A percentile compares a stretch with the other conserved stretches of the same genome.
Conservation (phyloP, 2,113 vertebrate genomes). For the Chroicocephalus ridibundus region DNA sequence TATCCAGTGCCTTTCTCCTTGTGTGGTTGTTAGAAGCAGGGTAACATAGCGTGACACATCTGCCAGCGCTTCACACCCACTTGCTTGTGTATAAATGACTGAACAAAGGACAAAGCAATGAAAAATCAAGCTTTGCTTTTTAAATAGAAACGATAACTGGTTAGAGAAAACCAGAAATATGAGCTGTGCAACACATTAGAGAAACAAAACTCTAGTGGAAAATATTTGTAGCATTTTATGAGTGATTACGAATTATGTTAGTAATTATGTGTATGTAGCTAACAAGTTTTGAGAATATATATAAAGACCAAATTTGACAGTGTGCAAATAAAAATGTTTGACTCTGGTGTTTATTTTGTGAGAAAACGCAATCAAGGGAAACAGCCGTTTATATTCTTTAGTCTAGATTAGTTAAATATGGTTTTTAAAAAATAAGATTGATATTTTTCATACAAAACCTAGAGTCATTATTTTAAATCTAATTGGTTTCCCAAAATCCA, state of each 20-base stretch:
- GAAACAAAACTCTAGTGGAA: not conserved
- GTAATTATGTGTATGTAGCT: not conserved
- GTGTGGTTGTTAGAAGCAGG: not conserved
- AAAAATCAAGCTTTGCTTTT: conserved; percentile 2
- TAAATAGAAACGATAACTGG: not conserved
- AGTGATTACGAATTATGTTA: not conserved
- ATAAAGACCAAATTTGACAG: not conserved
- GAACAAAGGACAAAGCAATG: conserved; percentile 20
- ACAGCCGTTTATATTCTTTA: not conserved
- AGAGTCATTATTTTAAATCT: not conserved
- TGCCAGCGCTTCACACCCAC: conserved; percentile 39
- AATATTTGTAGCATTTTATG: not conserved
- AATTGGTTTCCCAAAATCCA: not conserved
- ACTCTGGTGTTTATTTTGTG: not conserved
- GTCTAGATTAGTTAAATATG: not conserved
- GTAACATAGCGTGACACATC: not conserved
- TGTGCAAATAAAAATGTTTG: not conserved
- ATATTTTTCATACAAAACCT: not conserved
- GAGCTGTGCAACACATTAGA: not conserved
- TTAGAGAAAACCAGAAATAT: not conserved
- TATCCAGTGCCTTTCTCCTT: not conserved
- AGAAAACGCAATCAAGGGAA: not conserved
- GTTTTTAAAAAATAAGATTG: not conserved
- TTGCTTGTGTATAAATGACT: conserved; percentile 13
- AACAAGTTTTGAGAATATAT: not conserved